Evolutionary conservation across 1,140 invertebrate species (phyloP), one percentile per base, ranked within the genome.

Genomic region (Chelonus insularis): DNA sequence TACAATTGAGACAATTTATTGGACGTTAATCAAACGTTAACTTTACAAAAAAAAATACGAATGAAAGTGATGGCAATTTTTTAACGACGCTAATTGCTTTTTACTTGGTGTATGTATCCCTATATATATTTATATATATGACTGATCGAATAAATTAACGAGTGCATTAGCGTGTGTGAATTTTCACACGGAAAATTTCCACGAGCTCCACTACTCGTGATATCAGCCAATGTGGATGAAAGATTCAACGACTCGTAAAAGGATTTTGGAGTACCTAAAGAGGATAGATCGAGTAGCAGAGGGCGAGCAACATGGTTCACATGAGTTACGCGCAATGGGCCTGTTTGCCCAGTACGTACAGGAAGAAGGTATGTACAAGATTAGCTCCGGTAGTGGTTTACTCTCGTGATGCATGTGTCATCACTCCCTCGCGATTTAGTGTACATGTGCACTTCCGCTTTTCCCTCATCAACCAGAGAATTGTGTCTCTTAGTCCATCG

Each of bases 291-390:
- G 55, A 23, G 16, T 16, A 6, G 3, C 41, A 16, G 41, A 37
- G 9, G 20, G 20, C 21, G 41, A 21, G 18, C 36, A 61, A 34
- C 23, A 81, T 81, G 79, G 79, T 81, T 65, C 79, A 81, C 68
- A 80, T 72, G 75, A 81, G 78, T 64, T 81, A 81, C 64, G 79
- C 79, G 23, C 75, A 81, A 50, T 81, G 79, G 79, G 79, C 79
- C 21, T 81, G 79, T 45, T 68, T 81, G 69, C 79, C 79, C 58
- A 80, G 78, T 68, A 81, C 79, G 64, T 81, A 81, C 61, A 72
- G 79, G 48, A 81, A 80, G 58, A 81, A 81, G 78, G 78, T 81
- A 77, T 47, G 74, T 74, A 66, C 50, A 34, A n/a, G 36, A 29
- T 39, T 41, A 41, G 18, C 29, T 29, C 7, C 25, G 25, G 7